Base-by-base conservation (phyloP, 2,113 vertebrate genomes). In the Brachirus orientalis region DNA sequence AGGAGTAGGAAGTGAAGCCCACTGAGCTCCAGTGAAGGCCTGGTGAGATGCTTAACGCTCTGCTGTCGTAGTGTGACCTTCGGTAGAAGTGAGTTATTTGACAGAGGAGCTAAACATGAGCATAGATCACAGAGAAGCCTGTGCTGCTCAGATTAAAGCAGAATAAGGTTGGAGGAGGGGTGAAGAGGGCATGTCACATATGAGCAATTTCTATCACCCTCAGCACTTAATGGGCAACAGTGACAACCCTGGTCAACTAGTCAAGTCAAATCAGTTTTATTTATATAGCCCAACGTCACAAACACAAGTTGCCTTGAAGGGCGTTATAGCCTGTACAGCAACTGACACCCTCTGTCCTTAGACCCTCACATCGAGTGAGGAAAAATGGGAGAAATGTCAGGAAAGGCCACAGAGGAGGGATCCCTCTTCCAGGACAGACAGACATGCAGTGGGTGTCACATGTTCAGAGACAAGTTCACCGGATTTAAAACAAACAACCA, bases 41-140 rank as follows among this genome's bases (percentile, higher is more conserved):
- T 14, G 75, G 33, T 7, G 16, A 79, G 55, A 63, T 43, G 60
- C 69, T 73, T 41, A 16, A 58, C 28, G 20, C 53, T 69, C 59
- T 43, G 47, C 75, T 28, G 28, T 72, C 82, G 55, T 19, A 40
- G 60, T 36, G 28, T 86, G 87, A 88, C 86, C 86, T 91, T 88
- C 82, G 72, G 36, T n/a, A 18, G 60, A 59, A 69, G 55, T 57
- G 59, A 80, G 36, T 75, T 75, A 80, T 81, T 75, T 72, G 72
- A 79, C 69, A 69, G 66, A 80, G 78, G 81, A 64, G 65, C 63
- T 74, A 70, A 78, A 77, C 41, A 62, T 20, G 61, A 72, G 55
- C 53, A 22, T 50, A 74, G 58, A 86, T 83, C 72, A 79, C 63
- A 0, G 14, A 62, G 38, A 55, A 60, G 72, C 35, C 19, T 35